Conservation (phyloP, 2,797 vertebrate genomes). For the Manis crassicaudata region DNA sequence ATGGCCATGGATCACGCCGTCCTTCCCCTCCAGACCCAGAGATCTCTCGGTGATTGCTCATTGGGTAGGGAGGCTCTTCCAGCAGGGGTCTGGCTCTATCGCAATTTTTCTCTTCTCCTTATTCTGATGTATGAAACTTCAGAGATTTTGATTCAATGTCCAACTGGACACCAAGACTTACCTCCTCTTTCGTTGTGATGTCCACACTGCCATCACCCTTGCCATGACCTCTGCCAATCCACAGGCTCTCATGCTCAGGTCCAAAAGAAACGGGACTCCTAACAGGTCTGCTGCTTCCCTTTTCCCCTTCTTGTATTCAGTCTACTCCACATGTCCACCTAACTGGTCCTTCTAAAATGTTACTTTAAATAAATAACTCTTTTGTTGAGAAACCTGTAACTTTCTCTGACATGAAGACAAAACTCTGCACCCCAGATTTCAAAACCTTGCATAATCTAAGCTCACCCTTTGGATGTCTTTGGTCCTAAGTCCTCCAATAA, state of each 20-base stretch:
- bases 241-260: background rate
- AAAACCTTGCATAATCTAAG: conserved; percentile 19
- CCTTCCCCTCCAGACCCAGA: background rate
- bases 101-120: background rate
- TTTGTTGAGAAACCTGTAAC: background rate
- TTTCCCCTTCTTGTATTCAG: background rate
- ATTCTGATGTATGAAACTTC: background rate
- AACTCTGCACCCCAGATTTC: background rate
- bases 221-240: background rate
- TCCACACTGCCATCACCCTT: accelerated
- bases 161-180: background rate
- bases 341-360: background rate
- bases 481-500: background rate
- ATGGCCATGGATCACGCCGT: background rate
- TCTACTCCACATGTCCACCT: background rate
- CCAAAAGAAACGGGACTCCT: background rate
- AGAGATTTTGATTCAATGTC: background rate
- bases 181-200: background rate
- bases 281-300: background rate
- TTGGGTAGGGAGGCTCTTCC: background rate
- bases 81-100: background rate
- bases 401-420: background rate
- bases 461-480: background rate
- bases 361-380: background rate
- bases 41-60: background rate